Evolutionary conservation across 2,113 vertebrate species (phyloP), one percentile per base, ranked within the genome.

Genomic region (Myrmecophaga tridactyla): DNA sequence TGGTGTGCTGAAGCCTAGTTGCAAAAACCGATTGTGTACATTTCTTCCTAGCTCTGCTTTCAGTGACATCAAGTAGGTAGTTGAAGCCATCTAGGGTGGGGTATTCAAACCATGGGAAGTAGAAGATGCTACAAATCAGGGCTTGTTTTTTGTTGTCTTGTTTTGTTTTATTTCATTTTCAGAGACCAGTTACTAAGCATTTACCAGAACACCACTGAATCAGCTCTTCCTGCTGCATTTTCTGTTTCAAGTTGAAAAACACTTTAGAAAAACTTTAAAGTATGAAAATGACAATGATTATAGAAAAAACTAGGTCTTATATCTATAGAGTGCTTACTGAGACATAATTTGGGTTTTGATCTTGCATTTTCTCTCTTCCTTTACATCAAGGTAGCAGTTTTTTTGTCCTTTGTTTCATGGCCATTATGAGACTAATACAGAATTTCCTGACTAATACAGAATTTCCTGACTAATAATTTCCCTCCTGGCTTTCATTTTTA

Each of bases 401-500:
- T 88, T 62, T 48, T 85, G 43, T 51, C 76, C 25, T 96, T 92
- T 82, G 27, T 89, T 87, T 90, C 48, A 31, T 12, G 29, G 43
- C 21, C 39, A 78, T 87, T 76, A 46, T 46, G 18, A 5, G 8
- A 85, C 6, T 41, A 93, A 93, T 81, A 46, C 9, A 48, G 92
- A 89, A 69, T 67, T 87, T 90, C 21, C 23, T 80, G 83, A 51
- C 12, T 84, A 86, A 51, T 12, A 92, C 9, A 48, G 92, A 89
- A 69, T 67, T 87, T 90, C 21, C 23, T 80, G 83, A 51, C 12
- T 84, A 86, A 51, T 12, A 92, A 36, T 84, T 86, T 93, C 4
- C 18, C 29, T 81, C n/a, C 63, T 93, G 29, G 65, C 65, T 94
- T 92, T 92, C 9, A 41, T 92, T 92, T 94, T 85, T 82, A 90